Base-by-base conservation (phyloP, 2,113 vertebrate species). In the Coryphaenoides rupestris region DNA sequence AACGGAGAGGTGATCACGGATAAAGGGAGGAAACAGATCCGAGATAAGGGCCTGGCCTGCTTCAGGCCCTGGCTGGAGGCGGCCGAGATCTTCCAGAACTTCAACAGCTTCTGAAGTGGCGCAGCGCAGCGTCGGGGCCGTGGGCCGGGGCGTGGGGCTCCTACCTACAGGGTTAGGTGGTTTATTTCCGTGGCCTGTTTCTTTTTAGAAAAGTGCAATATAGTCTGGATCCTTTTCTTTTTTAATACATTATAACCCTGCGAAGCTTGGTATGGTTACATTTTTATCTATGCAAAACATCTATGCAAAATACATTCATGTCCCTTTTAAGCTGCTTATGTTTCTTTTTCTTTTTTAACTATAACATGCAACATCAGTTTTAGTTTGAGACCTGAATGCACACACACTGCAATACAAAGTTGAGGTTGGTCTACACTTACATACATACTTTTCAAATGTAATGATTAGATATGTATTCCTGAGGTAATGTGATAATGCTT, bases 41-140 rank as follows among this genome's bases (percentile, higher is more conserved):
- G 93, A 50, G 95, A 97, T 57, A 85, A 75, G 54, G 96, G 97
- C 13, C 84, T 93, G 16, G 88, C 91, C 67, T 96, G 95, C 83
- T 96, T 99, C 88, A 80, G 78, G 74, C 88, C 81, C 88, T 98
- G 97, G 96, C 66, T 96, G 63, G 93, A 96, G 16, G 89, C 84
- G 4, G 93, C 95, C 0, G 92, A 96, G 63, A 64, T 99, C 80
- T 98, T 99, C 79, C 96, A 96, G 87, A 97, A 98, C 84, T 99
- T 99, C 83, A 92, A 91, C 24, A 89, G 72, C 63, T 40, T 40
- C 33, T 92, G 86, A 62, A n/a, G 1, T 57, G 15, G 15, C 5
- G 17, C 15, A 16, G 15, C 16, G 5, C 47, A n/a, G 16, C 3
- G 47, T 17, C 17, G 47, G 47, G 47, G 47, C 5, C 47, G 47